Base-by-base conservation (phyloP, 2,888 invertebrate species). In the Hyles lineata region DNA sequence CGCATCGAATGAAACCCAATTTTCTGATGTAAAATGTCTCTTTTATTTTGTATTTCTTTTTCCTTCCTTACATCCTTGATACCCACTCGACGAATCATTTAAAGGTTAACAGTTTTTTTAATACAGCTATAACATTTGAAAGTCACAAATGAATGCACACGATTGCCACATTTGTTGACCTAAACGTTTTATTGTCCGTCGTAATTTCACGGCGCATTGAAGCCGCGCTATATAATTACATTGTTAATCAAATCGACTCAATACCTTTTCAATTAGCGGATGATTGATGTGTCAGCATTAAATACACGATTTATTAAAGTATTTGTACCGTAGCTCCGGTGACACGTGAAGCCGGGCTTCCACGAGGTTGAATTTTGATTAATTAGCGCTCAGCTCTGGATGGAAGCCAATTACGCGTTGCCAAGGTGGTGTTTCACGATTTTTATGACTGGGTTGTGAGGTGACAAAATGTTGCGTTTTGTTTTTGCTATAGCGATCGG, bases 291-390 rank as follows among this genome's bases (percentile, higher is more conserved):
- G 63, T 67, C 43, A 50, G 43, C 67, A 67, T 67, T 67, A 23
- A 67, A 67, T 67, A 50, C 43, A 67, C 23, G 43, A 67, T 67
- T 67, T 67, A 67, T 63, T 43, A 63, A 50, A 50, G 43, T 67
- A 67, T 50, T 67, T 67, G 67, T 67, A 23, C 17, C 67, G 50
- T 67, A 50, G 2, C 23, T 21, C 50, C 50, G 67, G 15, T 50
- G 50, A 67, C 67, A 67, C 50, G 67, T 17, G 43, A 43, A 62
- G n/a, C 9, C 29, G 35, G n/a, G 62, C 32, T 63, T 67, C 50
- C 23, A 67, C 67, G 67, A 50, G 67, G 67, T 67, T 67, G 25
- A 43, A 17, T 50, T 67, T 67, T 67, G 67, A 67, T 67, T 67
- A 67, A 67, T 67, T 67, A 23, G 50, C 67, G 43, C 17, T 67